Conservation (phyloP, 2,113 vertebrate species). For the Oryzias javanicus region DNA sequence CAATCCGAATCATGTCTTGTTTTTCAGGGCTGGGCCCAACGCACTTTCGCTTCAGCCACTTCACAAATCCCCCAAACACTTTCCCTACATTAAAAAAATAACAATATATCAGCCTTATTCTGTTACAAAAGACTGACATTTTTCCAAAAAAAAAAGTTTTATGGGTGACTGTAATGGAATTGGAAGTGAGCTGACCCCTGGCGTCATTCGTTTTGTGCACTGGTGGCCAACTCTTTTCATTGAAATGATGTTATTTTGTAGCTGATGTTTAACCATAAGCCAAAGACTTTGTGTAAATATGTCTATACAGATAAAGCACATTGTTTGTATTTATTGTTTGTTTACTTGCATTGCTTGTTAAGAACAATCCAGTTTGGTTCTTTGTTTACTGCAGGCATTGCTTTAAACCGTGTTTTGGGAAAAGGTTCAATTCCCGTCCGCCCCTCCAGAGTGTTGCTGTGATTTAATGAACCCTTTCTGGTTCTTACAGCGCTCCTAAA, state of each 20-base stretch:
- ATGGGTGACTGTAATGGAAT: slow-evolving; percentile 41
- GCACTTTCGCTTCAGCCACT: slow-evolving; percentile 59
- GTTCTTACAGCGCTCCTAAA: neutral
- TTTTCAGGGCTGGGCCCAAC: slow-evolving; percentile 73
- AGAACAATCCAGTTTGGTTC: slow-evolving; percentile 86
- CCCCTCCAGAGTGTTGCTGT: slow-evolving; percentile 5
- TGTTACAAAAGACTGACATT: neutral
- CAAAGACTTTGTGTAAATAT: slow-evolving; percentile 99
- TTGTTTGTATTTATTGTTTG: slow-evolving; percentile 99
- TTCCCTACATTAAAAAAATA: neutral
- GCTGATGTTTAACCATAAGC: slow-evolving; percentile 94
- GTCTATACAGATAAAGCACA: slow-evolving; percentile 98
- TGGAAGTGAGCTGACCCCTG: slow-evolving; percentile 59
- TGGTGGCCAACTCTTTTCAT: slow-evolving; percentile 86
- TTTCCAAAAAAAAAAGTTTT: slow-evolving; percentile 19
- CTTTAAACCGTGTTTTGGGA: slow-evolving; percentile 42
- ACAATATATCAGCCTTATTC: slow-evolving; percentile 1
- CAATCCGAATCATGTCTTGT: slow-evolving; percentile 81
- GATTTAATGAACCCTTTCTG: slow-evolving; percentile 13
- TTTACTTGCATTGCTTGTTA: slow-evolving; percentile 94
- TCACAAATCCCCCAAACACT: slow-evolving; percentile 16
- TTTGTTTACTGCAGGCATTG: slow-evolving; percentile 75
- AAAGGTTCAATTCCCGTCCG: slow-evolving; percentile 24
- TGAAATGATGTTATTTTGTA: slow-evolving; percentile 76
- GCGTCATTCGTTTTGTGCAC: slow-evolving; percentile 78